phyloP scores from a whole-genome alignment of 2,797 vertebrate species.

The Streptopelia turtur region DNA sequence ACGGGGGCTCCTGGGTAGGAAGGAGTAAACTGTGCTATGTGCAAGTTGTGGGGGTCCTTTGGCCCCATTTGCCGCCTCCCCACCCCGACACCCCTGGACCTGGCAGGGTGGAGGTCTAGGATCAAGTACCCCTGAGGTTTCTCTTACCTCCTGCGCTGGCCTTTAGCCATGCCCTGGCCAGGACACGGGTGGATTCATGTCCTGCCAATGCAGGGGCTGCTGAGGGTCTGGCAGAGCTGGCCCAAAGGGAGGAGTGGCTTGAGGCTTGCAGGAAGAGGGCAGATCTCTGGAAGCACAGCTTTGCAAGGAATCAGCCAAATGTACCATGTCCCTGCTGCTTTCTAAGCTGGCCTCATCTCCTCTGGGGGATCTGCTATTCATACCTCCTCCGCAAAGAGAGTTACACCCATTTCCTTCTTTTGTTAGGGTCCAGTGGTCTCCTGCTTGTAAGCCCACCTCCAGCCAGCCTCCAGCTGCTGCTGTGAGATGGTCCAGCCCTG shows the following conservation, averaged over 20 bases:
- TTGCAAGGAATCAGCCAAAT: background rate
- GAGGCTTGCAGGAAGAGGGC: background rate
- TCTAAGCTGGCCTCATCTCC: background rate
- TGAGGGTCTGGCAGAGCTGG: background rate
- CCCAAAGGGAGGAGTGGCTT: background rate
- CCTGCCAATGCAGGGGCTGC: background rate
- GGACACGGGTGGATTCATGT: background rate
- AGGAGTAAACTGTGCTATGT: no score
- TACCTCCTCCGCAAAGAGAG: background rate
- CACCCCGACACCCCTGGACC: accelerated
- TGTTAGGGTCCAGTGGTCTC: background rate
- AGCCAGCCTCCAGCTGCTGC: background rate
- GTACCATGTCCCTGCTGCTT: background rate
- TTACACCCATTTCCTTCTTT: conserved; percentile 2
- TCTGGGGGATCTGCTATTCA: background rate
- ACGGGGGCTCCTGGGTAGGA: accelerated
- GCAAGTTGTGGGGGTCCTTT: background rate
- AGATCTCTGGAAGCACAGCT: background rate
- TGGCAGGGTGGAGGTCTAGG: background rate
- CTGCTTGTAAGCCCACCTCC: background rate
- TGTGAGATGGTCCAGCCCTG: background rate
- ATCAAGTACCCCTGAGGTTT: background rate
- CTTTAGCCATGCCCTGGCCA: background rate
- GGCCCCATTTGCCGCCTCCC: background rate
- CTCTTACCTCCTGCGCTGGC: background rate